Conservation (phyloP, 2,113 vertebrate genomes). For the Gymnocephalus cernua region DNA sequence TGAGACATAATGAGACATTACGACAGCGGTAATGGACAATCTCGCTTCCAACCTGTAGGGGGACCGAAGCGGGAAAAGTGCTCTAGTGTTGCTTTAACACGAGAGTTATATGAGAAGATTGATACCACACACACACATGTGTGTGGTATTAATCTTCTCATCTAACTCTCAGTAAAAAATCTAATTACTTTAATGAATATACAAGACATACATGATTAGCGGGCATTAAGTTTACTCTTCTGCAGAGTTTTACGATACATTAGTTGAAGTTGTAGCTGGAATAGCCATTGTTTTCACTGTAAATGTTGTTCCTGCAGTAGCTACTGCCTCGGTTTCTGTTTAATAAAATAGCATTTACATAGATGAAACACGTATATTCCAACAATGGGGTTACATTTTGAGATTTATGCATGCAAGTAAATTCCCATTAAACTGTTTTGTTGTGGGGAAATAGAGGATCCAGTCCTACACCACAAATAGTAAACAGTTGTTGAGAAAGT, state of each 20-base stretch:
- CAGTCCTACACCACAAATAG: conserved; percentile 61
- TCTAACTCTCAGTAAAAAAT: not conserved
- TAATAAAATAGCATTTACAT: not conserved
- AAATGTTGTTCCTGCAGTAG: not conserved
- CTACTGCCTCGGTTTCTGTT: conserved; percentile 10
- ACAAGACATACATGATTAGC: not conserved
- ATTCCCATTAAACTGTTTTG: conserved; percentile 42
- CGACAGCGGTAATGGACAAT: too few species aligned
- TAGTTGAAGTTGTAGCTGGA: not conserved
- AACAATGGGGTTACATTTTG: conserved; percentile 6
- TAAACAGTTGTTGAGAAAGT: conserved; percentile 69
- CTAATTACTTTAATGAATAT: not conserved
- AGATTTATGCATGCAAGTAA: conserved; percentile 12
- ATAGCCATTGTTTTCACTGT: not conserved
- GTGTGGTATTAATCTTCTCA: not conserved
- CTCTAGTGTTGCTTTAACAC: too few species aligned
- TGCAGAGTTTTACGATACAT: not conserved
- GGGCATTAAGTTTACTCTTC: not conserved
- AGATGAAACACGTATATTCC: not conserved
- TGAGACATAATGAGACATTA: too few species aligned
- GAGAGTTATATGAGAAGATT: not conserved
- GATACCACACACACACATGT: not conserved
- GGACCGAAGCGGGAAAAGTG: too few species aligned
- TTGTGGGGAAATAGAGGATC: conserved; percentile 30
- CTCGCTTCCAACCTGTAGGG: too few species aligned